A percentile compares a stretch with the other conserved stretches of the same genome.
Conservation (phyloP, 2,888 invertebrate genomes). For the Drosophila monieri region DNA sequence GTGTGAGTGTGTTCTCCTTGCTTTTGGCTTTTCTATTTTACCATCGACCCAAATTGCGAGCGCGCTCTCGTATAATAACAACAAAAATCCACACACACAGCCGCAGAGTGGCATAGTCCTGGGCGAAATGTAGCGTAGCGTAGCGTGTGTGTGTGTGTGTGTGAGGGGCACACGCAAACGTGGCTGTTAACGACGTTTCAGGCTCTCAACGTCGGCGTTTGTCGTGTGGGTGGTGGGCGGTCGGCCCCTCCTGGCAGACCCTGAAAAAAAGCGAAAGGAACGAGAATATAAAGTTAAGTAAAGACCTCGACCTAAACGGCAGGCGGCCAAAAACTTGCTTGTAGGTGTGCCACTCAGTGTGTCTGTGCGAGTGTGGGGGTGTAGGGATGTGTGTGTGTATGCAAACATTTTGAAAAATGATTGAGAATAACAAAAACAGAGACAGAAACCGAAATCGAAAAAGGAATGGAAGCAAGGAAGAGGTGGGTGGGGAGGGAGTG, state of each 20-base stretch:
- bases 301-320: conserved; percentile 78
- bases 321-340: conserved; percentile 66
- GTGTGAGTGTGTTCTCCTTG: conserved; percentile 56
- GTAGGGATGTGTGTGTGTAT: conserved; percentile 10
- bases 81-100: conserved; percentile 45
- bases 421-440: conserved; percentile 47
- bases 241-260: conserved; percentile 27
- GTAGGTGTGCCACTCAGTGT: conserved; percentile 16
- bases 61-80: conserved; percentile 54
- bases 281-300: conserved; percentile 42
- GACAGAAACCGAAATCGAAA: conserved; percentile 23
- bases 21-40: conserved; percentile 80
- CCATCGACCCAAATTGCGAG: conserved; percentile 79
- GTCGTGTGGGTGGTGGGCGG: conserved; percentile 57
- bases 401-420: conserved; percentile 56
- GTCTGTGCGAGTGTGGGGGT: conserved; percentile 1
- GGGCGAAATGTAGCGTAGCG: conserved; percentile 20
- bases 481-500: too few relatives aligned
- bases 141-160: conserved; percentile 35
- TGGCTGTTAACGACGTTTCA: conserved; percentile 74
- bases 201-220: conserved; percentile 54
- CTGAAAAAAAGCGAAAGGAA: conserved; percentile 42
- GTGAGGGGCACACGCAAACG: conserved; percentile 66
- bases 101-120: conserved; percentile 16
- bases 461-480: neutral